Conservation (phyloP, 2,888 invertebrate species). For the Myopa tessellatipennis region DNA sequence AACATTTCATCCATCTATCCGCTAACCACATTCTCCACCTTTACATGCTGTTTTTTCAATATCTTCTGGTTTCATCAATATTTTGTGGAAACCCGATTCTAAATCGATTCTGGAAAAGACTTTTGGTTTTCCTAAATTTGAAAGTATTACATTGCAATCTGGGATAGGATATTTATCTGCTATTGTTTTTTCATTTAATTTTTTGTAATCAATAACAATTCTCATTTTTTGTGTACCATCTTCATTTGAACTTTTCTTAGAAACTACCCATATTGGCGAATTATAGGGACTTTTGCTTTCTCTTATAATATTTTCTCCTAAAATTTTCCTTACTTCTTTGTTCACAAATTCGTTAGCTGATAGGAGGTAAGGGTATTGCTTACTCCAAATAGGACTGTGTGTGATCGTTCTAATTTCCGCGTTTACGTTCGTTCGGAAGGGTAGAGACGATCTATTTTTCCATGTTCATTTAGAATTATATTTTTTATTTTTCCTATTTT, state of each 20-base stretch:
- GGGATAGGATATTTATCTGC: slow-evolving; percentile 41
- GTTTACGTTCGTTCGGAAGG: slow-evolving; percentile 42
- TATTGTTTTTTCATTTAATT: slow-evolving; percentile 42
- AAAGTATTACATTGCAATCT: slow-evolving; percentile 40
- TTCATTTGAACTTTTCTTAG: slow-evolving; percentile 36
- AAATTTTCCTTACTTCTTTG: slow-evolving; percentile 34
- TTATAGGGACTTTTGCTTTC: slow-evolving; percentile 35
- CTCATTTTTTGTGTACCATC: slow-evolving; percentile 36
- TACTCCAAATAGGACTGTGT: slow-evolving; percentile 39
- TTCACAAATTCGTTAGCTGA: slow-evolving; percentile 38
- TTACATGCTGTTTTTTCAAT: too few relatives aligned
- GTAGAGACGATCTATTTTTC: slow-evolving; percentile 35
- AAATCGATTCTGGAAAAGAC: slow-evolving; percentile 44
- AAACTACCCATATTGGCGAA: slow-evolving; percentile 39
- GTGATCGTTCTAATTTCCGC: slow-evolving; percentile 42
- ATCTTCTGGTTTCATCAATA: slow-evolving; percentile 39
- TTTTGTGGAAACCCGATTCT: slow-evolving; percentile 45
- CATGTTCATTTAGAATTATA: slow-evolving; percentile 29
- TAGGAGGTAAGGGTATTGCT: slow-evolving; percentile 42
- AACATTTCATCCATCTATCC: too few relatives aligned
- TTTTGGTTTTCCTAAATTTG: slow-evolving; percentile 38
- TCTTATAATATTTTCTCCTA: slow-evolving; percentile 35
- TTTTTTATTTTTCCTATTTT: slow-evolving; percentile 16
- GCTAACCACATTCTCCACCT: too few relatives aligned
- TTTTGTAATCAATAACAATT: slow-evolving; percentile 43